Evolutionary conservation across 2,797 vertebrate species (phyloP), one percentile per base, ranked within the genome.

Genomic region (Acomys russatus): DNA sequence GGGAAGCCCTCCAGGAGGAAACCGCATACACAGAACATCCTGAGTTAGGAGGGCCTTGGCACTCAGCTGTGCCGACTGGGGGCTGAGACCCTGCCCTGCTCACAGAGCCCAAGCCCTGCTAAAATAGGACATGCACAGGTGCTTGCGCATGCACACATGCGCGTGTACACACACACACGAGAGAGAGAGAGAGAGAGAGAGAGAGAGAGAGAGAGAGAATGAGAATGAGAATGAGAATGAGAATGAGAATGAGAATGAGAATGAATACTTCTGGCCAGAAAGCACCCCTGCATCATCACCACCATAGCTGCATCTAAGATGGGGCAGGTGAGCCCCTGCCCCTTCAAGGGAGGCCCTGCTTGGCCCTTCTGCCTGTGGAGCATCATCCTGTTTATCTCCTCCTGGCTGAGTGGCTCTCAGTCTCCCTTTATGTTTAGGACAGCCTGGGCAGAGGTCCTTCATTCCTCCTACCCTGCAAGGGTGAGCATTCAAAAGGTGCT

Each of bases 271-370:
- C 12, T 28, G 28, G 44, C 30, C 9, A 17, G 61, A 84, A n/a
- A 25, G 70, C 9, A 12, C 85, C 76, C 59, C 56, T 12, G 17
- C 15, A 1, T 17, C 9, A 76, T 59, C 0, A 6, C 30, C 35
- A 11, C 15, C 30, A 2, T 0, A 22, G 0, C 18, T 4, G 17
- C 33, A 3, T n/a, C 33, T 22, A 30, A 38, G 73, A 49, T 4
- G 14, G 44, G 20, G 15, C 35, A 49, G n/a, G 38, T 9, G 33
- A 49, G 15, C 23, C 22, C 70, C 20, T 7, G n/a, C 51, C 70
- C 61, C 15, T 49, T 73, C 49, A 38, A 23, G 5, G 3, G 44
- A 59, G 71, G 30, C 15, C 30, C 56, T 3, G 17, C 51, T 18
- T 17, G 35, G 18, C 23, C 10, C 35, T 35, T 49, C 38, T 44